A percentile compares a stretch with the other conserved stretches of the same genome.
These are phyloP conservation scores for Pissodes strobi DNA, from an alignment of 1,140 invertebrate genomes.

Conservation along the genomic window DNA sequence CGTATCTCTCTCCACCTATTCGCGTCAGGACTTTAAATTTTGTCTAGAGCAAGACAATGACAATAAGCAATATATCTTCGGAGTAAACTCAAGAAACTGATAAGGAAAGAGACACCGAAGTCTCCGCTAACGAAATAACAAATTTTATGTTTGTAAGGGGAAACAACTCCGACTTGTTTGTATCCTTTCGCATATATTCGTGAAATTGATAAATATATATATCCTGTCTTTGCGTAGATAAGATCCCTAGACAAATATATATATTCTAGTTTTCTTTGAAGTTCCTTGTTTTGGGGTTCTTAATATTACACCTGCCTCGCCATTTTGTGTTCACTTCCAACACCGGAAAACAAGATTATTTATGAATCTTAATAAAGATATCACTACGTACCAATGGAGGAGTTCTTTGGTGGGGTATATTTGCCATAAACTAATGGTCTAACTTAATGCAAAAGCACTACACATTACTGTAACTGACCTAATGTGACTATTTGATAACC, in stretches of 20 bases:
- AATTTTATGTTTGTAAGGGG: slow-evolving; percentile 29
- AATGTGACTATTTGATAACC: too few relatives aligned
- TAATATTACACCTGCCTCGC: slow-evolving; percentile 11
- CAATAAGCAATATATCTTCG: slow-evolving; percentile 29
- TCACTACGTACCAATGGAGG: too few relatives aligned
- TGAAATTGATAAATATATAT: slow-evolving; percentile 33
- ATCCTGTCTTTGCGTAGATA: slow-evolving; percentile 24
- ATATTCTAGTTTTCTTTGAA: slow-evolving; percentile 1
- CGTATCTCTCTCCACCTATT: not conserved
- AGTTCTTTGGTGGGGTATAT: too few relatives aligned
- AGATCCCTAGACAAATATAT: slow-evolving; percentile 16
- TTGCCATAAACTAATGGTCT: too few relatives aligned
- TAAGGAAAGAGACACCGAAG: slow-evolving; percentile 27
- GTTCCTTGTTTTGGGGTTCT: slow-evolving; percentile 14
- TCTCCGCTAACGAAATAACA: slow-evolving; percentile 30
- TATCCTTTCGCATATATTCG: slow-evolving; percentile 28
- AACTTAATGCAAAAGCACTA: too few relatives aligned
- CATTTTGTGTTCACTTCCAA: too few relatives aligned
- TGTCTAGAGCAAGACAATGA: slow-evolving; percentile 31
- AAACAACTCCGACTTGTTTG: slow-evolving; percentile 17
- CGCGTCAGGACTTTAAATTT: slow-evolving; percentile 24
- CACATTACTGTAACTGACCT: too few relatives aligned
- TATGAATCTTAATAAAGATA: too few relatives aligned
- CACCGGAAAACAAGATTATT: too few relatives aligned
- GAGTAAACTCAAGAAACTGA: slow-evolving; percentile 27